phyloP scores from a whole-genome alignment of 2,888 invertebrate species.

The Melinopterus prodromus region DNA sequence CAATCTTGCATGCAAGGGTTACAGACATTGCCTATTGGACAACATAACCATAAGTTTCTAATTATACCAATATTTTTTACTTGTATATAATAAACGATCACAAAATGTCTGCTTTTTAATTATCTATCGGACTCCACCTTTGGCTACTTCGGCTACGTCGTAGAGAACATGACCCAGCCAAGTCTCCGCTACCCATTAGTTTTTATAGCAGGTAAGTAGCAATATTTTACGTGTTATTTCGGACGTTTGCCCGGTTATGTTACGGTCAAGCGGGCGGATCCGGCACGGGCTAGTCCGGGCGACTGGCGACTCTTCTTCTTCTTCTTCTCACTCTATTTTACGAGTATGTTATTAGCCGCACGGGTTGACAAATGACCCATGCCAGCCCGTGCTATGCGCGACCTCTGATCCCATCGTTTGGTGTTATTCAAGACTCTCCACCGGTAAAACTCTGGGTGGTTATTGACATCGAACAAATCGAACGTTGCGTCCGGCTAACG shows the following conservation, averaged over 20 bases:
- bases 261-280: not conserved
- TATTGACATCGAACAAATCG: constrained; percentile 40
- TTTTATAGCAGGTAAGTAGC: not conserved
- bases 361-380: constrained; percentile 46
- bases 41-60: too few species aligned
- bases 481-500: too few species aligned
- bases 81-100: too few species aligned
- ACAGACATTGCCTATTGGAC: too few species aligned
- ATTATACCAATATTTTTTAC: too few species aligned
- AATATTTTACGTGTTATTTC: not conserved
- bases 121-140: too few species aligned
- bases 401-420: constrained; percentile 40
- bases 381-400: constrained; percentile 45
- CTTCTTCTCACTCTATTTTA: constrained; percentile 42
- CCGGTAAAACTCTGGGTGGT: constrained; percentile 34
- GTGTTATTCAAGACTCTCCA: constrained; percentile 28
- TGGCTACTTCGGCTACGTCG: not conserved
- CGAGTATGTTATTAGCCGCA: constrained; percentile 43
- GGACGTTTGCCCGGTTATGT: not conserved
- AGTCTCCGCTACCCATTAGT: not conserved
- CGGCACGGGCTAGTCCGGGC: constrained; percentile 37
- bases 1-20: too few species aligned
- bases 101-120: too few species aligned
- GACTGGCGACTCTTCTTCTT: constrained; percentile 29
- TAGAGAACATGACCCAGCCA: not conserved